Evolutionary conservation across 2,113 vertebrate species (phyloP).

Genomic region (Perognathus longimembris): DNA sequence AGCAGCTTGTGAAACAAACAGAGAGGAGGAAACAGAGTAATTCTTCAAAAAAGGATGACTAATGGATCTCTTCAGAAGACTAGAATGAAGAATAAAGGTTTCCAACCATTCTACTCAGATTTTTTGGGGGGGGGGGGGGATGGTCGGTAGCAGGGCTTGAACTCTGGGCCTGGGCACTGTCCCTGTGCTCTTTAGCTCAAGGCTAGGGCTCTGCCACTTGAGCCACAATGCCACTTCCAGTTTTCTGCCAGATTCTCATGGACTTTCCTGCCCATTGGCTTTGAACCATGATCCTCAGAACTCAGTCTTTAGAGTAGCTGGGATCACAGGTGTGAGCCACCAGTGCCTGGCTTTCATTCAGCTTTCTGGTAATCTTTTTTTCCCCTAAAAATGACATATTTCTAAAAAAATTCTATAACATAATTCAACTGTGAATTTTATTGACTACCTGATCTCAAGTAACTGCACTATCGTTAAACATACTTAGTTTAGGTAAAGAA

Average conservation of each 20-base stretch:
- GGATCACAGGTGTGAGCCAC: no score
- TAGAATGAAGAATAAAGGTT: neutral
- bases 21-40: neutral
- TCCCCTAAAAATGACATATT: neutral
- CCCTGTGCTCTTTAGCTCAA: no score
- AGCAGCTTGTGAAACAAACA: neutral
- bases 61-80: neutral
- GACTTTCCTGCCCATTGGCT: no score
- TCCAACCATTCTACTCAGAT: neutral
- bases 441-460: neutral
- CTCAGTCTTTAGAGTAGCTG: no score
- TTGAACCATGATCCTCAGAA: no score
- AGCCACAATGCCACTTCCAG: no score
- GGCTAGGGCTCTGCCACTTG: no score
- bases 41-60: neutral
- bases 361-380: neutral
- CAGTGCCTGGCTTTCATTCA: no score
- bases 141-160: no score
- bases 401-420: slow-evolving; percentile 15
- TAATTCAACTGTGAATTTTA: neutral
- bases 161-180: no score
- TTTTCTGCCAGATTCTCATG: no score
- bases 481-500: neutral
- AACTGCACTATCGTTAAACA: slow-evolving; percentile 21
- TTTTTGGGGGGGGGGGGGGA: no score